These are phyloP conservation scores for Sciurus carolinensis DNA, from an alignment of 2,797 vertebrate genomes.

Conservation along the genomic window DNA sequence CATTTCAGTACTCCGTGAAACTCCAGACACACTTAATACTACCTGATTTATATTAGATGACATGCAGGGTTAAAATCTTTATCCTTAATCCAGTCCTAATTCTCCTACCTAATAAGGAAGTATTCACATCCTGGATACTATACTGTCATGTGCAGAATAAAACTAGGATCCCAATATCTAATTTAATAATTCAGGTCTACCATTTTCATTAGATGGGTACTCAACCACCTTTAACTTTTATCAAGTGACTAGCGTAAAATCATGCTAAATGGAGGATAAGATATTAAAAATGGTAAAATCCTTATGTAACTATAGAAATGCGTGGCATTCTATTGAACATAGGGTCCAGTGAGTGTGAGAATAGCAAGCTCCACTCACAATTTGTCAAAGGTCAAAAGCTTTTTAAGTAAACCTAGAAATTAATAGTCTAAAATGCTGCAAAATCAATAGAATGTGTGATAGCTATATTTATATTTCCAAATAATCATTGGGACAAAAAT, in stretches of 20 bases:
- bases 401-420: not conserved
- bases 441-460: not conserved
- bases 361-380: not conserved
- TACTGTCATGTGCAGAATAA: not conserved
- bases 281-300: not conserved
- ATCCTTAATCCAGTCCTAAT: not conserved
- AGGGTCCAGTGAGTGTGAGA: not conserved
- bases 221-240: not conserved
- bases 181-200: not conserved
- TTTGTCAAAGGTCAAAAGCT: not conserved
- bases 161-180: not conserved
- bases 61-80: not conserved
- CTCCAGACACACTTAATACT: not conserved
- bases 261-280: not conserved
- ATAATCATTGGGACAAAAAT: not conserved
- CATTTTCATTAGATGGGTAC: not conserved
- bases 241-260: not conserved
- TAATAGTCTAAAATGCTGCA: not conserved
- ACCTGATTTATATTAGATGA: not conserved
- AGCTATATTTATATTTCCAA: not conserved
- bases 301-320: not conserved
- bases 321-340: not conserved
- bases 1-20: not conserved
- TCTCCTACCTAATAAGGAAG: not conserved
- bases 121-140: not conserved